Base-by-base conservation (phyloP, 2,113 vertebrate genomes). In the Cebus imitator region DNA sequence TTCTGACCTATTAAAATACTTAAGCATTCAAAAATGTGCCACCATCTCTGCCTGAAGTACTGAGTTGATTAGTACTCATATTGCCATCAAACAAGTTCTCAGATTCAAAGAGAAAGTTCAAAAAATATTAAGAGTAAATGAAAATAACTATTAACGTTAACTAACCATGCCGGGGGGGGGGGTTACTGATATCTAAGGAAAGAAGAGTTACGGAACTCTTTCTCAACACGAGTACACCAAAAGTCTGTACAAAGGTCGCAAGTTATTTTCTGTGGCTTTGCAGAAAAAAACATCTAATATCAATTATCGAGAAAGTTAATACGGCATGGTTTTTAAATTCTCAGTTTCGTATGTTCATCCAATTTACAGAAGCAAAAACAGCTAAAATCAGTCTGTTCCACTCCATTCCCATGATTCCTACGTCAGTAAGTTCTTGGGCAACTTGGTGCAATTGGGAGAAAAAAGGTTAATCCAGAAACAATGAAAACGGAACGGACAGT, bases 171-270 rank as follows among this genome's bases (percentile, higher is more conserved):
- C 43, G 43, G 43, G 3, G 43, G 43, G 43, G 5, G n/a, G 6
- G 1, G 17, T 61, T 68, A 64, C 12, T 40, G 78, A 50, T 55
- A 76, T 12, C 21, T 27, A 89, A 73, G 35, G 82, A 57, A 87
- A 78, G 50, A 58, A 23, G 50, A 66, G 61, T 52, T 50, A 78
- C 11, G 6, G 20, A 83, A 73, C 27, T 55, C 93, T 87, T 86
- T 91, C 94, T 94, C 94, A 86, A 87, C 81, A 88, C 68, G 45
- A 78, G 78, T 13, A 72, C 91, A 94, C 72, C 55, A 78, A 55
- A 92, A 90, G 35, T 75, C 58, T 89, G 89, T 83, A 79, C 89
- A 96, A 96, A 97, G 96, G 82, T 95, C 79, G 35, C 66, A 35
- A 45, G 61, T 61, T 85, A 72, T 70, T 93, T 50, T 64, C 83